phyloP scores from a whole-genome alignment of 1,140 invertebrate species.

The Dreissena polymorpha region DNA sequence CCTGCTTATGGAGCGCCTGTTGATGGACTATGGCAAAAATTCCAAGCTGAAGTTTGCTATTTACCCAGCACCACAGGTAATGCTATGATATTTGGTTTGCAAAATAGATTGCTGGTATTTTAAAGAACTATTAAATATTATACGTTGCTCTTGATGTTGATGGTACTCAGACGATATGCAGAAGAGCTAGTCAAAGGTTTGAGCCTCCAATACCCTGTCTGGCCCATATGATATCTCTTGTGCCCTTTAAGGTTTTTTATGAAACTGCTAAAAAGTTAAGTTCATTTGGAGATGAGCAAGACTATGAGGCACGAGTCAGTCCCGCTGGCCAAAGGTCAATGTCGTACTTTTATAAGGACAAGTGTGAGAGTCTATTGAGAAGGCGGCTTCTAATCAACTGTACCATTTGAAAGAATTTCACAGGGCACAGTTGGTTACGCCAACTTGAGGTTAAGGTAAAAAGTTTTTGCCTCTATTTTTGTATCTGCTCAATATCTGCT shows the following conservation, averaged over 20 bases:
- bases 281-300: no score
- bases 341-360: no score
- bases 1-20: conserved; percentile 92
- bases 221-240: not conserved
- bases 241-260: not conserved
- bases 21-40: conserved; percentile 94
- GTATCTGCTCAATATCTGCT: no score
- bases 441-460: no score
- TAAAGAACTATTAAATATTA: not conserved
- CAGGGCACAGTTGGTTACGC: no score
- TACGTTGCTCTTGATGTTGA: not conserved
- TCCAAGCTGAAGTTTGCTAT: conserved; percentile 85
- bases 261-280: not conserved
- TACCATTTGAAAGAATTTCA: no score
- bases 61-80: conserved; percentile 79
- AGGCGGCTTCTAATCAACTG: no score
- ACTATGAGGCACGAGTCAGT: no score
- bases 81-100: not conserved
- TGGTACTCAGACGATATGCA: not conserved
- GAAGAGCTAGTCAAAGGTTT: not conserved
- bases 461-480: no score
- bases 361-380: no score
- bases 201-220: not conserved
- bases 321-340: no score
- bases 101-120: not conserved